These are phyloP conservation scores for Morus bassanus DNA, from an alignment of 2,797 vertebrate genomes.

Conservation along the genomic window DNA sequence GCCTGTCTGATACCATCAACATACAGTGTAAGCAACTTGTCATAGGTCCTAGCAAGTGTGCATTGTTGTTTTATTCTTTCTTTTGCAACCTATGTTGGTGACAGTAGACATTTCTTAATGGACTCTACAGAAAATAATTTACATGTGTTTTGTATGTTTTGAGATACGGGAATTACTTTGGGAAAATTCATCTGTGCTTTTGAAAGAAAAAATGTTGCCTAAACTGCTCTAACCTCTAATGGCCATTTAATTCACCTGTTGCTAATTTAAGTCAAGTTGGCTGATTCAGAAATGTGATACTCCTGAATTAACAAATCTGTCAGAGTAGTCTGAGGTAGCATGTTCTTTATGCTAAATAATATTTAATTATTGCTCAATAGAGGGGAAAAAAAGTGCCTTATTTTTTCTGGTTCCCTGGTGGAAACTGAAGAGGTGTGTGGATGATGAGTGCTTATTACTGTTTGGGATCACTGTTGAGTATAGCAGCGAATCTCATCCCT, in stretches of 20 bases:
- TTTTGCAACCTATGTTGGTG: not conserved
- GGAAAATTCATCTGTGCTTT: not conserved
- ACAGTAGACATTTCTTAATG: not conserved
- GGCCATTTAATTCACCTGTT: not conserved
- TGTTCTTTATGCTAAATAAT: not conserved
- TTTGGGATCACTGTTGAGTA: not conserved
- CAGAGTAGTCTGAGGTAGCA: not conserved
- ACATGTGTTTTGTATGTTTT: not conserved
- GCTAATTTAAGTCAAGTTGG: not conserved
- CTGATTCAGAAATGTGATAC: not conserved
- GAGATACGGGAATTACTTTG: not conserved
- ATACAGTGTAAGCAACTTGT: not conserved
- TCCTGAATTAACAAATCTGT: not conserved
- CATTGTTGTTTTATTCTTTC: not conserved
- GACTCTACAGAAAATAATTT: not conserved
- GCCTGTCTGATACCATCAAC: not conserved
- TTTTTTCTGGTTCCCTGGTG: not conserved
- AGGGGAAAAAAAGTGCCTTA: not conserved
- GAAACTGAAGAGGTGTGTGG: not conserved
- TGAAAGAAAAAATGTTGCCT: not conserved
- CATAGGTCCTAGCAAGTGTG: not conserved
- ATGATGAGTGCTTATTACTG: not conserved
- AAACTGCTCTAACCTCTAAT: not conserved
- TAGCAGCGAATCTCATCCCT: not conserved
- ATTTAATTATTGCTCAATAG: not conserved